Evolutionary conservation across 2,888 invertebrate species (phyloP), one percentile per base, ranked within the genome.

Genomic region (Troglohyphantes excavatus): DNA sequence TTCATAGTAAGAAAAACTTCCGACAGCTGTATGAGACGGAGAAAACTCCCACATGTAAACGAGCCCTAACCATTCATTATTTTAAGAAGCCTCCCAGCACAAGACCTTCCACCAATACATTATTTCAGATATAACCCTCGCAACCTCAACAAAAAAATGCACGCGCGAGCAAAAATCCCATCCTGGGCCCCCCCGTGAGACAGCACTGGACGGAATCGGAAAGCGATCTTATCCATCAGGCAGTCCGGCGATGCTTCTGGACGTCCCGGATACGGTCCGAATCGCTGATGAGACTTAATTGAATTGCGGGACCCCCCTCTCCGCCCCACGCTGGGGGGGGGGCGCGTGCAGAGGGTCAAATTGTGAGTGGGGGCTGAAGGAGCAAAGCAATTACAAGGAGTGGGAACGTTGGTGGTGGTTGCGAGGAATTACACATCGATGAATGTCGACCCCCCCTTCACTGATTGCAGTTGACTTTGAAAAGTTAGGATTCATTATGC

Each of bases 351-450:
- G 39, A 0, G 73, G 83, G 83, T 83, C 82, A 82, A 82, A 53
- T 61, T 53, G 81, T 43, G 21, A 59, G 53, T 53, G 46, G 21
- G 23, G 39, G 63, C 39, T 65, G 46, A 19, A 81, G 29, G 27
- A 73, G 39, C 65, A 63, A 67, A 65, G 83, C 83, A 83, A 83
- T 83, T 83, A 83, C 83, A 19, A 61, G 39, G 61, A 82, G 82
- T 82, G 82, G 82, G 59, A 39, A 81, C 26, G 73, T n/a, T n/a
- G n/a, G n/a, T n/a, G 39, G 29, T 9, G 78, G 65, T n/a, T 23
- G 68, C 26, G 19, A 2, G 59, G 21, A 39, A 19, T 73, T 23
- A 39, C 43, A n/a, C 59, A 3, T 53, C 70, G 79, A 68, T 81
- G 68, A 81, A 68, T 53, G 67, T 73, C 43, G 7, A 23, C 13